Percentiles rank a stretch among this genome's conserved stretches.
phyloP scores from a whole-genome alignment of 2,113 vertebrate species.

The Vidua macroura region DNA sequence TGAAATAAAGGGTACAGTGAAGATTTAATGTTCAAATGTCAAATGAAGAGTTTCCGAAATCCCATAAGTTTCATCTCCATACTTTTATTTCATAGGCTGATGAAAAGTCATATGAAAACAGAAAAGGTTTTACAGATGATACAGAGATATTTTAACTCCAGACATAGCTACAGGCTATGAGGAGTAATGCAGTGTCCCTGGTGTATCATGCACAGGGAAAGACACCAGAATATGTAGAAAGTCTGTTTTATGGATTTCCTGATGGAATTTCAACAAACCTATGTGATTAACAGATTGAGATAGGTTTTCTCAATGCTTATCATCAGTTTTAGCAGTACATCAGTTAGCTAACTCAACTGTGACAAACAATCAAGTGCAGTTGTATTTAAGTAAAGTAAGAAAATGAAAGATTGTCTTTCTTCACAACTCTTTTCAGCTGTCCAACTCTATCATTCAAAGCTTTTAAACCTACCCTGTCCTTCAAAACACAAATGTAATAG shows the following conservation, averaged over 20 bases:
- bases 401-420: background rate
- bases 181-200: background rate
- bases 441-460: background rate
- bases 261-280: conserved; percentile 14
- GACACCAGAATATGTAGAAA: background rate
- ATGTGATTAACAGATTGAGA: background rate
- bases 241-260: conserved; percentile 18
- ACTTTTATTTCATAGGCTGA: conserved; percentile 1
- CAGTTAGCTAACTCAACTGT: conserved; percentile 1
- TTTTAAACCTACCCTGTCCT: background rate
- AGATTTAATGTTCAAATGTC: conserved; percentile 18
- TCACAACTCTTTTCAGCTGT: background rate
- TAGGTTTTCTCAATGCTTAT: background rate
- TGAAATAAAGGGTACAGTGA: background rate
- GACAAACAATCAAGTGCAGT: background rate
- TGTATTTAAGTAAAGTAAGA: background rate
- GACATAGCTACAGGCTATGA: background rate
- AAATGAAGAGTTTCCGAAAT: conserved; percentile 33
- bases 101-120: background rate
- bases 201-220: background rate
- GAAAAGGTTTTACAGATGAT: background rate
- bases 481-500: background rate
- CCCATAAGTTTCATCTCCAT: background rate
- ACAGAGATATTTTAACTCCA: background rate
- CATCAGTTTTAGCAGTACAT: background rate